Base-by-base conservation (phyloP, 2,888 invertebrate species). In the Sinohyriopsis cumingii region DNA sequence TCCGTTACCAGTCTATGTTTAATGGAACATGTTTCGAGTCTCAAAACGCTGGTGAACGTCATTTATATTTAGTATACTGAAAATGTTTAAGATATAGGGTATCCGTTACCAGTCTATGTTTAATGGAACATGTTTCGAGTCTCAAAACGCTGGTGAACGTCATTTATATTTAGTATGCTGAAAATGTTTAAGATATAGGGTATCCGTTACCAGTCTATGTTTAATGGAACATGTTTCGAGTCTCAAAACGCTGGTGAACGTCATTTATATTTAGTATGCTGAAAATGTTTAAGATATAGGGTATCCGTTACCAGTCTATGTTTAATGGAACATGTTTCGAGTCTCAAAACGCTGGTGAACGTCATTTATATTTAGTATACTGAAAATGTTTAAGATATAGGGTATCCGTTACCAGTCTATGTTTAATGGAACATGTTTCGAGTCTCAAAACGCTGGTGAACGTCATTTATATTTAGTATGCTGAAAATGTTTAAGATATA, bases 1-100 rank as follows among this genome's bases (percentile, higher is more conserved):
- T 9, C 33, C 55, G 75, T 68, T 59, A 81, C 81, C 81, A 81
- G 33, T 77, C 65, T n/a, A 67, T 67, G 60, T 81, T 81, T 53
- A 78, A n/a, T n/a, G n/a, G n/a, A n/a, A n/a, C n/a, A n/a, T n/a
- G 28, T 33, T 33, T 33, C 9, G 33, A 33, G 33, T 33, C 33
- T 33, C 33, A 9, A 9, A 33, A 9, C 9, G 33, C 33, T 33
- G 33, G 9, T 33, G 33, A 9, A 33, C 9, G 12, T 33, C 33
- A 33, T 33, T 33, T 33, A 33, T 33, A 33, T 33, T 33, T 33
- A 33, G 9, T 9, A 33, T 33, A 9, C 1, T 33, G 33, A 9
- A 7, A 33, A 9, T 33, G 33, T 33, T 9, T 33, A 59, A 5
- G 24, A 45, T 3, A n/a, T 1, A 33, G 1, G 7, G 9, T 33